Percentiles rank a stretch among this genome's conserved stretches.
These are phyloP conservation scores for Micrastur ruficollis DNA, from an alignment of 2,797 vertebrate species.

Conservation along the genomic window DNA sequence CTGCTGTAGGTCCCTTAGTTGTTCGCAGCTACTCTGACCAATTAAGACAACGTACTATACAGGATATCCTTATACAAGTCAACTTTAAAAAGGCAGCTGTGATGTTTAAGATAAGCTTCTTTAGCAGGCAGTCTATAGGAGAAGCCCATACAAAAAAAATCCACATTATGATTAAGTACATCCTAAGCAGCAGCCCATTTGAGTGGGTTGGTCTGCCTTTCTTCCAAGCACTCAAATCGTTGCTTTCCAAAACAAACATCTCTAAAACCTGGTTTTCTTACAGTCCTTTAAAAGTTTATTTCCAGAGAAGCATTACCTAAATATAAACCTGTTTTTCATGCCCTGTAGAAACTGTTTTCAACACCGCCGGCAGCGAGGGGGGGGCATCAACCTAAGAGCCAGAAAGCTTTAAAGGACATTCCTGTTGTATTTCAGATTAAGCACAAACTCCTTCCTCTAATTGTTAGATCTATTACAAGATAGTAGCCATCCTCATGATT, in stretches of 20 bases:
- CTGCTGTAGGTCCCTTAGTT: not conserved
- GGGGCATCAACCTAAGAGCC: not conserved
- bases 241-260: not conserved
- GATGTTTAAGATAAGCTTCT: not conserved
- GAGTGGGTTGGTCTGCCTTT: not conserved
- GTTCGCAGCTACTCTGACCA: not conserved
- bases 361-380: fast-evolving
- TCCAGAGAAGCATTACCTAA: not conserved
- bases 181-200: not conserved
- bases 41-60: not conserved
- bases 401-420: not conserved
- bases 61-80: not conserved
- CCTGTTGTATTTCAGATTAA: not conserved
- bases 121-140: not conserved
- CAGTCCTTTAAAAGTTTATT: not conserved
- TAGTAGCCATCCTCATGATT: not conserved
- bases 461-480: not conserved
- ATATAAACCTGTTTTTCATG: not conserved
- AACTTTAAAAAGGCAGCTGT: not conserved
- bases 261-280: not conserved
- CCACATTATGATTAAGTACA: not conserved
- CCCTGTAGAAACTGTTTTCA: not conserved
- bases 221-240: not conserved
- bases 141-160: not conserved
- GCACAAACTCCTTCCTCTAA: not conserved